Evolutionary conservation across 2,113 vertebrate genomes (phyloP).

Genomic region (Stegastes partitus): DNA sequence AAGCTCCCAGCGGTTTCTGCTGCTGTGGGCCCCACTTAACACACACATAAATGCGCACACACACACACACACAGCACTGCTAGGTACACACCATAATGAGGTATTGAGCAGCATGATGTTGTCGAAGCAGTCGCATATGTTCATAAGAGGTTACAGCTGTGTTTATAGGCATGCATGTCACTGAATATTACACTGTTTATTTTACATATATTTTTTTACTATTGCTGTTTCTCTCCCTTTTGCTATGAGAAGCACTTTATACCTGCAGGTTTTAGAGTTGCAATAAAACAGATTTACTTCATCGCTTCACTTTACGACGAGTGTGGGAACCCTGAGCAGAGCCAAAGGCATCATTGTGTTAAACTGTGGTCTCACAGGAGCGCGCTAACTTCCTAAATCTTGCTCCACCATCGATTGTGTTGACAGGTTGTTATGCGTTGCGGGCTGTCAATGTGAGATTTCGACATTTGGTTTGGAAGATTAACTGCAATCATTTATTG

Average conservation of each 20-base stretch:
- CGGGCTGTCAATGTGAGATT: conserved; percentile 7
- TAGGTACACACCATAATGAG: conserved; percentile 55
- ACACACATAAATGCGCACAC: conserved; percentile 29
- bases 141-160: conserved; percentile 39
- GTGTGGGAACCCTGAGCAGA: conserved; percentile 15
- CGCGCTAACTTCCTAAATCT: conserved; percentile 21
- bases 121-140: conserved; percentile 44
- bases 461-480: background rate
- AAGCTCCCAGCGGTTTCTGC: conserved; percentile 48
- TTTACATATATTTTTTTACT: too few relatives aligned
- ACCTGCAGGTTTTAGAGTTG: conserved; percentile 7
- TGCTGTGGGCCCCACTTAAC: conserved; percentile 31
- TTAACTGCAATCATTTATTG: background rate
- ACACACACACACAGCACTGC: conserved; percentile 27
- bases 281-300: conserved; percentile 57
- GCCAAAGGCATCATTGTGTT: conserved; percentile 29
- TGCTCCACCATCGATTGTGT: conserved; percentile 10
- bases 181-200: background rate
- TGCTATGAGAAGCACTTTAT: conserved; percentile 43
- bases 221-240: background rate
- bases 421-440: background rate
- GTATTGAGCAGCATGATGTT: conserved; percentile 54
- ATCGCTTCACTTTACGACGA: conserved; percentile 13
- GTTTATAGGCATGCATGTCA: background rate
- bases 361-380: conserved; percentile 16